Evolutionary conservation across 2,888 invertebrate species (phyloP), one percentile per base, ranked within the genome.

Genomic region (Bombylius major): DNA sequence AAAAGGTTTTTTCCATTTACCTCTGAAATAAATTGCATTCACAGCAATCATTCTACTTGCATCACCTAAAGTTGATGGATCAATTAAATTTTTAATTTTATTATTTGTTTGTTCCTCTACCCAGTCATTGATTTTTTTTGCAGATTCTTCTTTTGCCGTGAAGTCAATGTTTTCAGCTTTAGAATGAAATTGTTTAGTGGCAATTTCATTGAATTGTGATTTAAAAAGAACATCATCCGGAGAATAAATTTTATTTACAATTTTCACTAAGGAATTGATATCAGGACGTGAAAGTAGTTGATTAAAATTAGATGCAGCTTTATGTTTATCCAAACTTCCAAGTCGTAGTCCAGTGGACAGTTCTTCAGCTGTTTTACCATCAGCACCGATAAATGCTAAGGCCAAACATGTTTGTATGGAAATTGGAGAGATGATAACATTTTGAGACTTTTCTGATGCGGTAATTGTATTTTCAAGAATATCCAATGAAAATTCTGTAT

Each of bases 21-120:
- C 87, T 75, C 90, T 90, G 75, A 93, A 92, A 70, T 91, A 88
- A 32, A 92, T 80, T 5, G 91, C 91, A 69, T 90, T 92, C 2
- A 89, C 79, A 13, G 92, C 78, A 4, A 92, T 84, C 60, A 90
- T 69, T 39, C 82, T n/a, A n/a, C n/a, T 76, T 3, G 88, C 87
- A 0, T 56, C 32, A 65, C 72, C 63, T 9, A 90, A 65, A 65
- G 76, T 75, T 58, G 75, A 80, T 1, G 80, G 34, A 0, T 76
- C 65, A 50, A 96, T 75, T 5, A 96, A 76, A 65, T 91, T 77
- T 64, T 84, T 83, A 60, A 97, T 95, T 67, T 86, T 87, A n/a
- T 86, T 73, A 54, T 88, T 84, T 0, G 96, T 96, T 66, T 87
- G 81, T 7, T 79, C 70, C 66, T 84, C 83, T 53, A 84, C 90